These are phyloP conservation scores for Ahaetulla prasina DNA, from an alignment of 2,113 vertebrate genomes.

Conservation along the genomic window DNA sequence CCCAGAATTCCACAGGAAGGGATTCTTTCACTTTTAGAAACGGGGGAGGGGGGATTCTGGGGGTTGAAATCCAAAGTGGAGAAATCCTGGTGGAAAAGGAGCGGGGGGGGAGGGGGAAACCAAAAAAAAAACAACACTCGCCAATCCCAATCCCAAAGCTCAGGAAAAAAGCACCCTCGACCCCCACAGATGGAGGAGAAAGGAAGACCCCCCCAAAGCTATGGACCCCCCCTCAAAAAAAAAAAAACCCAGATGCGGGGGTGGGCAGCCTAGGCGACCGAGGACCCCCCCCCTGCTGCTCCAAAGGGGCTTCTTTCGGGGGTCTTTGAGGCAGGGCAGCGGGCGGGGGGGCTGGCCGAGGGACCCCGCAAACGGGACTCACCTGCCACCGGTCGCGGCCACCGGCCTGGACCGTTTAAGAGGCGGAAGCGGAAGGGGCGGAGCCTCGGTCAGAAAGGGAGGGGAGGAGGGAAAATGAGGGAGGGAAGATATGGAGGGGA, in stretches of 20 bases:
- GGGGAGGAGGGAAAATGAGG: neutral
- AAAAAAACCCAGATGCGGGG: neutral
- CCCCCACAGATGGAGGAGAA: neutral
- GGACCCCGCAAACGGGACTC: neutral
- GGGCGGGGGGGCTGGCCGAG: no score
- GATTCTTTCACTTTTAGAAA: neutral
- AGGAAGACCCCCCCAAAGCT: neutral
- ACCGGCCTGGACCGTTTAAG: no score
- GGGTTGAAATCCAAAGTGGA: neutral
- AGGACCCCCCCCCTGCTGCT: neutral
- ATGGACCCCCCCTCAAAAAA: no score
- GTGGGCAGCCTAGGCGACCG: neutral
- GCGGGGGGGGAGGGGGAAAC: no score
- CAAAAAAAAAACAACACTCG: neutral
- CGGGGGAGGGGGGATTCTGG: neutral
- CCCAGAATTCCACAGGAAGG: neutral
- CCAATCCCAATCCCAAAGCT: neutral
- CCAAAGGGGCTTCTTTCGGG: no score
- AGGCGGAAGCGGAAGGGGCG: neutral
- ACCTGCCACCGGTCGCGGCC: neutral
- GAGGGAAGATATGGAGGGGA: no score
- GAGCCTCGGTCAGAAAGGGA: fast-evolving
- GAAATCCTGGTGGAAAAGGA: neutral
- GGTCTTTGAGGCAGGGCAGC: neutral
- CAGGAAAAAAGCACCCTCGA: neutral